Evolutionary conservation across 2,888 invertebrate species (phyloP), one percentile per base, ranked within the genome.

Genomic region (Sycophila texana): DNA sequence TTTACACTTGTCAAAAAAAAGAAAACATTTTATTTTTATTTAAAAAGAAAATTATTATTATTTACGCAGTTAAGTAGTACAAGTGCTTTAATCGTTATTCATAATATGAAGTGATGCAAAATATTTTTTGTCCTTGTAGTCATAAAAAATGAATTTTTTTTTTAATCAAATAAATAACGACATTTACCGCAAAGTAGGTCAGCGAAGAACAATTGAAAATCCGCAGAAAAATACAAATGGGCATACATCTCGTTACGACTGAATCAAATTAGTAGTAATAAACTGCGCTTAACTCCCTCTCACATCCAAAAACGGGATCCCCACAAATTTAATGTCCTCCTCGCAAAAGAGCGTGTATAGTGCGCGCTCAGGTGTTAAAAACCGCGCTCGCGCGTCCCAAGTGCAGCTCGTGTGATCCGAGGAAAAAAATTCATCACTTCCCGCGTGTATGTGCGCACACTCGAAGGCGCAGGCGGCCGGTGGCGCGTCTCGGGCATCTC

Each of bases 381-480:
- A 77, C 80, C 76, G 67, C 63, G 68, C 61, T 18, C 57, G 58
- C 14, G 76, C 82, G 82, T 80, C 81, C 49, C 55, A 13, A n/a
- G n/a, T 51, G 39, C 10, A 5, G 65, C 66, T 26, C 57, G 4
- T 20, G 16, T 18, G 7, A 16, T 16, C 30, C 63, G 39, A 22
- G 49, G 14, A 20, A 1, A 51, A 81, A 80, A 80, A 65, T 81
- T 79, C 84, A 83, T 84, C 74, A 66, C 66, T 39, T 39, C 39
- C 39, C 26, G 16, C 47, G 26, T 30, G n/a, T 16, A 49, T n/a
- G 47, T 49, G 47, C 49, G 4, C 30, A 26, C 51, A 58, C 55
- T 53, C 14, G 49, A 16, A 53, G 5, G 39, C 55, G 39, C 1
- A 10, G 82, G 84, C 85, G 85, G 81, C 75, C 80, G 84, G 86